Evolutionary conservation across 2,888 invertebrate genomes (phyloP), one percentile per base, ranked within the genome.

Genomic region (Ophonus ardosiacus): DNA sequence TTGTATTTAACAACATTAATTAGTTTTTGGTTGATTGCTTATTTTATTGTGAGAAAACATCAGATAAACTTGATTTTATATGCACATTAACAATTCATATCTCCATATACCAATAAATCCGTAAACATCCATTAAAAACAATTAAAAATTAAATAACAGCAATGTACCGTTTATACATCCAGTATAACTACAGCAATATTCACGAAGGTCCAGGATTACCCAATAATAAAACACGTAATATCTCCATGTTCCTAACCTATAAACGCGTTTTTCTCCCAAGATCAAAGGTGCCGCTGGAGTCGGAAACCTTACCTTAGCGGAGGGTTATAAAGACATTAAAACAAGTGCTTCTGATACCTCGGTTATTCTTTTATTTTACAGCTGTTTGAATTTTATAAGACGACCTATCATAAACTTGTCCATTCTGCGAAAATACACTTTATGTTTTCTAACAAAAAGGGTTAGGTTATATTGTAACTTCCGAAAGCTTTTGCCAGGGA

Each of bases 371-470:
- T 86, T 86, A 86, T 87, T 87, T 88, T 88, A 88, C 87, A 86
- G 86, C 87, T 86, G 86, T 88, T 88, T 87, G 86, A 86, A 87
- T 88, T 87, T 87, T 87, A 87, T 87, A 85, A 74, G 76, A 51
- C 80, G 21, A 78, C 65, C 78, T 56, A 43, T 84, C 76, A 84
- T 84, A 84, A 84, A 84, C 15, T 2, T 76, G 83, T 63, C 21
- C 15, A 17, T 61, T 18, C 59, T 59, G 61, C 80, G 80, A 80
- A 24, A 59, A 17, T 80, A 80, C 8, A 38, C 38, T 38, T 80
- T 80, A 80, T 80, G 15, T 74, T 74, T 43, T 7, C 18, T 40
- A 17, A 15, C 43, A 40, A 15, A 74, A 74, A 74, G 43, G 71
- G 43, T 40, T 40, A 6, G 43, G 15, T 74, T 74, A 17, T 43